phyloP scores from a whole-genome alignment of 2,113 vertebrate species.

The Elephas maximus region DNA sequence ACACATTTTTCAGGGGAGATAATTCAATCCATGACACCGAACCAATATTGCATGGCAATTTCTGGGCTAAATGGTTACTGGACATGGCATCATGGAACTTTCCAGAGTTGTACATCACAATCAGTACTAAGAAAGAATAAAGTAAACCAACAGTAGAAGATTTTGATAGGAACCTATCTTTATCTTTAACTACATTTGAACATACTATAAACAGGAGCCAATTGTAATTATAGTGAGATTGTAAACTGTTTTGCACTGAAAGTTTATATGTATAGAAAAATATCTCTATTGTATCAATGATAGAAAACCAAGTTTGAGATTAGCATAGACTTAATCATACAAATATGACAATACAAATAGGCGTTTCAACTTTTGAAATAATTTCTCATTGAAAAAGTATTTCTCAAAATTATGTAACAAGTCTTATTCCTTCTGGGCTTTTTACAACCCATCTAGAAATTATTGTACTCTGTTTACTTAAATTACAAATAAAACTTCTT shows the following conservation, averaged over 20 bases:
- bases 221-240: neutral
- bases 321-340: neutral
- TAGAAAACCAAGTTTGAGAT: neutral
- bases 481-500: neutral
- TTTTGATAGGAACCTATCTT: neutral
- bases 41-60: neutral
- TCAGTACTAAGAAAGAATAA: neutral
- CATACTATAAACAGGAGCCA: neutral
- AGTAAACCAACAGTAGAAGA: neutral
- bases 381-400: neutral
- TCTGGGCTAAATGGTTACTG: neutral
- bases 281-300: neutral
- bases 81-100: fast-evolving
- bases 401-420: neutral
- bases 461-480: neutral
- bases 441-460: neutral
- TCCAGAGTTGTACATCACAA: neutral
- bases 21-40: too few species aligned
- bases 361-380: neutral
- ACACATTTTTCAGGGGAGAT: too few species aligned
- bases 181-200: neutral
- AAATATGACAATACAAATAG: neutral
- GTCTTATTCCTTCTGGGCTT: neutral
- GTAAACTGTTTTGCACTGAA: neutral
- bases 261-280: neutral